These are phyloP conservation scores for Hymenochirus boettgeri DNA, from an alignment of 2,113 vertebrate genomes.

Conservation along the genomic window DNA sequence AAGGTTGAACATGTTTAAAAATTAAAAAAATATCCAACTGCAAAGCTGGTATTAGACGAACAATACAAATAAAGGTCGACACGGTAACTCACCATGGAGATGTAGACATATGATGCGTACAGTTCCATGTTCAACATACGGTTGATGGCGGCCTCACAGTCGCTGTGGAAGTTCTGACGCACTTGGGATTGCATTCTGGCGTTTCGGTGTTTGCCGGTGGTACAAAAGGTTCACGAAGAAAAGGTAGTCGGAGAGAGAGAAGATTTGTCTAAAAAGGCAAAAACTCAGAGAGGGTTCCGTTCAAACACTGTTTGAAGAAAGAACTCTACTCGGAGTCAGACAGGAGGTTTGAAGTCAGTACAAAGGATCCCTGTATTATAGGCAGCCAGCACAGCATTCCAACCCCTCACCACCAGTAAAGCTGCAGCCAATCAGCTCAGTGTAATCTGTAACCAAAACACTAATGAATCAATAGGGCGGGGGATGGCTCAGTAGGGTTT, in stretches of 20 bases:
- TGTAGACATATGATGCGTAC: conserved; percentile 72
- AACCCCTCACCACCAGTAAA: neutral
- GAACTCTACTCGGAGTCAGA: conserved; percentile 31
- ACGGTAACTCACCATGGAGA: conserved; percentile 72
- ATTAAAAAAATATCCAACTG: too few species aligned
- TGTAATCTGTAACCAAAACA: too few species aligned
- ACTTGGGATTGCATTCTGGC: conserved; percentile 63
- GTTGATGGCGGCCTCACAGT: conserved; percentile 69
- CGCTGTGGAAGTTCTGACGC: conserved; percentile 77
- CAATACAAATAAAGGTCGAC: too few species aligned
- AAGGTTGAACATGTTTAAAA: too few species aligned
- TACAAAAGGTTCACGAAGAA: neutral
- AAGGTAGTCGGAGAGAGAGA: neutral
- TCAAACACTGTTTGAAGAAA: conserved; percentile 86
- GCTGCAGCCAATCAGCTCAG: conserved; percentile 1
- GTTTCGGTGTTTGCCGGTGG: neutral
- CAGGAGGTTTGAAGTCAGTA: neutral
- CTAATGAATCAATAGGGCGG: too few species aligned
- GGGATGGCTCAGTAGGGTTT: too few species aligned
- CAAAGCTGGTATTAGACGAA: too few species aligned
- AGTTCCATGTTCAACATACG: conserved; percentile 76
- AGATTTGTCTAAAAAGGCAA: neutral
- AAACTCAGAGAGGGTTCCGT: conserved; percentile 59
- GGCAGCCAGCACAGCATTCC: neutral
- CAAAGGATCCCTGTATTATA: conserved; percentile 21